phyloP scores from a whole-genome alignment of 2,113 vertebrate genomes.

The Notarius lentiginosus region DNA sequence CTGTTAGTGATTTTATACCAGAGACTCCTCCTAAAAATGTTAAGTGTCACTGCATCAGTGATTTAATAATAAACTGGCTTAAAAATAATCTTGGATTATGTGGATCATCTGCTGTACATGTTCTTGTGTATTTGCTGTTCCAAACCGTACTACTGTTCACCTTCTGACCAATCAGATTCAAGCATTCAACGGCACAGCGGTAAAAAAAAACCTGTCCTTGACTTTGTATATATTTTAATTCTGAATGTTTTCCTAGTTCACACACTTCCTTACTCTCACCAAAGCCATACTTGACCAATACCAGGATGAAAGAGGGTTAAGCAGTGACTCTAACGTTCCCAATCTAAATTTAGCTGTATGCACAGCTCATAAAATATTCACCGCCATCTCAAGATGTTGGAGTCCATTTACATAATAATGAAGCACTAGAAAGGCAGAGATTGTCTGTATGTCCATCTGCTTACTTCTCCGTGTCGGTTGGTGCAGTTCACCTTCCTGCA shows the following conservation, averaged over 20 bases:
- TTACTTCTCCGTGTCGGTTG: background rate
- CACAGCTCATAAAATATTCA: slow-evolving; percentile 69
- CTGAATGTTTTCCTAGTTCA: background rate
- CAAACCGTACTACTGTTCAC: background rate
- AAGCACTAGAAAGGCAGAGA: slow-evolving; percentile 29
- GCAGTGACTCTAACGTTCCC: slow-evolving; percentile 12
- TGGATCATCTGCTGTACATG: background rate
- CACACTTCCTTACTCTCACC: background rate
- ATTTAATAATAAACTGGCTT: background rate
- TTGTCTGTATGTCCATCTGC: slow-evolving; percentile 31
- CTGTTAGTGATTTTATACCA: no score
- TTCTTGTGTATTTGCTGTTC: background rate
- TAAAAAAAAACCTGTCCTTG: background rate
- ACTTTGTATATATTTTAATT: background rate
- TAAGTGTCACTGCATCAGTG: background rate
- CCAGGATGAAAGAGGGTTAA: slow-evolving; percentile 11
- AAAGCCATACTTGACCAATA: background rate
- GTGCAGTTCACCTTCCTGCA: background rate
- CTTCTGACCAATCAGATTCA: background rate
- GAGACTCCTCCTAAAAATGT: background rate
- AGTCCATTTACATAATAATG: slow-evolving; percentile 53
- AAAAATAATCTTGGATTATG: background rate
- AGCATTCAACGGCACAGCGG: background rate
- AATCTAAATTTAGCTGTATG: slow-evolving; percentile 62
- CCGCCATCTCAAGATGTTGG: slow-evolving; percentile 40